Evolutionary conservation across 2,797 vertebrate species (phyloP).

Genomic region (Pseudochaenichthys georgianus): DNA sequence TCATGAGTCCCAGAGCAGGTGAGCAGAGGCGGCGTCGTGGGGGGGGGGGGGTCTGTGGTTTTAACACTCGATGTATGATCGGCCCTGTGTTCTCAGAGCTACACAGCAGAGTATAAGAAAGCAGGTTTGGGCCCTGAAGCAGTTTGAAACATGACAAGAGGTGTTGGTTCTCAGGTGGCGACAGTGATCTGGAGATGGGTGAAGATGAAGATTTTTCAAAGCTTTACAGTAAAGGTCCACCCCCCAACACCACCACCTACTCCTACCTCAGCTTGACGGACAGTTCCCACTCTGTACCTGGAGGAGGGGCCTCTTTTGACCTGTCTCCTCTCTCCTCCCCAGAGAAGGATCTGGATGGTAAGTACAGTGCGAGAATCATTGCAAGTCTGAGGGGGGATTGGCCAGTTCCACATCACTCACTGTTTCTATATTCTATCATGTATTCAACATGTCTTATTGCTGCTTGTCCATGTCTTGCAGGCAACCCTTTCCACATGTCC

Average conservation of each 20-base stretch:
- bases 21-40: conserved; percentile 16
- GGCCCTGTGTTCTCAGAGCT: no score
- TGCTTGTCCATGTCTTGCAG: conserved; percentile 53
- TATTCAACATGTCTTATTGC: not conserved
- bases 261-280: conserved; percentile 65
- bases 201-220: conserved; percentile 42
- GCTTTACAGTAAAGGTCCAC: not conserved
- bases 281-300: conserved; percentile 32
- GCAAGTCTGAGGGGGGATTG: no score
- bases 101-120: not conserved
- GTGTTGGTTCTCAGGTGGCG: conserved; percentile 43
- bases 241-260: conserved; percentile 5
- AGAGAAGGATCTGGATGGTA: conserved; percentile 66
- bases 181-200: conserved; percentile 61
- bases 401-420: no score
- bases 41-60: no score
- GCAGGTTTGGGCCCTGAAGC: not conserved
- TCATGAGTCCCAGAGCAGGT: conserved; percentile 77
- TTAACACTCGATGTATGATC: no score
- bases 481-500: conserved; percentile 71
- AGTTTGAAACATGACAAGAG: no score
- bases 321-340: conserved; percentile 73
- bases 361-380: not conserved
- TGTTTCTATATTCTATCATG: not conserved
- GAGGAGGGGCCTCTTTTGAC: conserved; percentile 44